These are phyloP conservation scores for Amazona guildingii DNA, from an alignment of 2,113 vertebrate species.

Conservation along the genomic window DNA sequence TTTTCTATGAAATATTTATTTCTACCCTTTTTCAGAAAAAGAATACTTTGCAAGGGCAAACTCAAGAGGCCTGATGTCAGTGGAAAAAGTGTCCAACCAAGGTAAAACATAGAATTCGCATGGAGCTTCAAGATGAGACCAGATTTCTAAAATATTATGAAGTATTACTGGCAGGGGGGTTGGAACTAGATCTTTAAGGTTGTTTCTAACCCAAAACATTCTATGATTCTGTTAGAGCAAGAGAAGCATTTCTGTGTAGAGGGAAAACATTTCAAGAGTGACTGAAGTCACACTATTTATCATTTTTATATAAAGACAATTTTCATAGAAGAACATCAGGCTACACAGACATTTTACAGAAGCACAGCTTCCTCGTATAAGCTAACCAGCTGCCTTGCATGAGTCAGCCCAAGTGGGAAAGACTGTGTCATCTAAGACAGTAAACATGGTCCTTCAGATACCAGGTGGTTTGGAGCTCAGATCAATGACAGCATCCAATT, in stretches of 20 bases:
- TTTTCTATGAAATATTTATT: not conserved
- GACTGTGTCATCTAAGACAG: not conserved
- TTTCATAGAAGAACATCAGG: not conserved
- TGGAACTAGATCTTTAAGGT: not conserved
- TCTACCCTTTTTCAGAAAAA: not conserved
- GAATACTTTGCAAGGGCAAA: not conserved
- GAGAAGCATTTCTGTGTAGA: not conserved
- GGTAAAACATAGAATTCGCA: not conserved
- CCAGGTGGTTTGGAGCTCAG: slow-evolving; percentile 76
- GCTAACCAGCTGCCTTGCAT: not conserved
- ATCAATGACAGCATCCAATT: slow-evolving; percentile 79
- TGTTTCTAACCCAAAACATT: not conserved
- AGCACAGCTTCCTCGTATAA: not conserved
- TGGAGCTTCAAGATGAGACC: not conserved
- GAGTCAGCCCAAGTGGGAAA: not conserved
- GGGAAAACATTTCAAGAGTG: not conserved
- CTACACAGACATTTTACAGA: not conserved
- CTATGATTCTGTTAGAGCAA: not conserved
- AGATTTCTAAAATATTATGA: not conserved
- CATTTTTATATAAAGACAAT: not conserved
- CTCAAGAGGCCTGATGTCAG: not conserved
- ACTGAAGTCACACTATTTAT: not conserved
- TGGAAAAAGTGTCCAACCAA: not conserved
- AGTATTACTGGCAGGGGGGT: not conserved
- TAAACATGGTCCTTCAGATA: slow-evolving; percentile 64